Percentiles rank a stretch among this genome's conserved stretches.
Conservation (phyloP, 2,113 vertebrate species). For the Hippocampus barbouri region DNA sequence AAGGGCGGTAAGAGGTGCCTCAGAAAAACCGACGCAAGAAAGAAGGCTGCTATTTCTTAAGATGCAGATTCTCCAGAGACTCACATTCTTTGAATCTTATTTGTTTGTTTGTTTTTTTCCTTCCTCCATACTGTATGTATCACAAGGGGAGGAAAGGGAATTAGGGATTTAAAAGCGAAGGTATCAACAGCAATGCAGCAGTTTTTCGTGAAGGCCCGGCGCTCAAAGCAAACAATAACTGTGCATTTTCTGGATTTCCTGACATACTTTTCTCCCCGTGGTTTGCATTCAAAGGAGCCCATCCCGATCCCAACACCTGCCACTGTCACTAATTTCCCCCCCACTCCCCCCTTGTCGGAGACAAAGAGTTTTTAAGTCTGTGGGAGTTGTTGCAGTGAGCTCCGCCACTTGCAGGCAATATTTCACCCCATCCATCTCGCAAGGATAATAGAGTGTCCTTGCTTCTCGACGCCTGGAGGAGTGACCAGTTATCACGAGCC, state of each 20-base stretch:
- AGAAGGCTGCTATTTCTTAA: not conserved
- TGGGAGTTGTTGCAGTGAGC: slow-evolving; percentile 66
- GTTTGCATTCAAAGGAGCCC: slow-evolving; percentile 37
- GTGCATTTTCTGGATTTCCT: slow-evolving; percentile 24
- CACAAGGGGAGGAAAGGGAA: not conserved
- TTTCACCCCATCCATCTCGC: slow-evolving; percentile 75
- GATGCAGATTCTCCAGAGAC: not conserved
- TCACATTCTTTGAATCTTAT: not conserved
- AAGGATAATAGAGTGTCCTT: slow-evolving; percentile 76
- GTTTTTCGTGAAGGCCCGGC: slow-evolving; percentile 8
- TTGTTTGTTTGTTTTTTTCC: not conserved
- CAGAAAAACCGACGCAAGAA: not conserved
- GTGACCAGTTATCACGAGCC: slow-evolving; percentile 75
- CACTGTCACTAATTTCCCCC: slow-evolving; percentile 65
- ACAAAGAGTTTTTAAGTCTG: slow-evolving; percentile 73
- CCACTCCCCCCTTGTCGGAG: slow-evolving; percentile 63
- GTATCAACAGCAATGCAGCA: slow-evolving; percentile 1
- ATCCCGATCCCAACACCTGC: slow-evolving; percentile 54
- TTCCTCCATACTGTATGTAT: not conserved
- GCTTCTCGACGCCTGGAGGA: slow-evolving; percentile 73
- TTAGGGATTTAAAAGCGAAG: slow-evolving; percentile 5
- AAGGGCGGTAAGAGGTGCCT: not conserved
- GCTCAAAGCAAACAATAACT: slow-evolving; percentile 10
- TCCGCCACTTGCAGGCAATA: slow-evolving; percentile 72
- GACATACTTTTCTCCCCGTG: slow-evolving; percentile 14